A percentile compares a stretch with the other conserved stretches of the same genome.
phyloP scores from a whole-genome alignment of 1,140 invertebrate genomes.

The Drosophila seguyi region DNA sequence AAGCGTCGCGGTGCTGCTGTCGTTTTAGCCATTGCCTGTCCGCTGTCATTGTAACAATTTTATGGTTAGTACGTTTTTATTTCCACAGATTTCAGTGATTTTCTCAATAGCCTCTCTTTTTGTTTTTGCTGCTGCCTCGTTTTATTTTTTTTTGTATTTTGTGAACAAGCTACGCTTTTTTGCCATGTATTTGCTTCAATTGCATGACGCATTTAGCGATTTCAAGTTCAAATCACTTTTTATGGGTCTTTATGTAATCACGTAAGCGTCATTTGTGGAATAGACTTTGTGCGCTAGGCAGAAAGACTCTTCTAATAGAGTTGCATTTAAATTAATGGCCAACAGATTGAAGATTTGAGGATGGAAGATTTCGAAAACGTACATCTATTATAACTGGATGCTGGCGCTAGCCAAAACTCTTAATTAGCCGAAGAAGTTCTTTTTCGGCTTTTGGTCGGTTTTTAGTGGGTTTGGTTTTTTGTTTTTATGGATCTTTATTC shows the following conservation, averaged over 20 bases:
- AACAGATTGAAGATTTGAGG: slow-evolving; percentile 7
- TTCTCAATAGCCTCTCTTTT: slow-evolving; percentile 30
- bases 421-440: slow-evolving; percentile 77
- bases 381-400: slow-evolving; percentile 3
- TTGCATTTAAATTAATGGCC: slow-evolving; percentile 51
- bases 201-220: slow-evolving; percentile 70
- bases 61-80: slow-evolving; percentile 72
- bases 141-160: slow-evolving; percentile 9
- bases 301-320: slow-evolving; percentile 26
- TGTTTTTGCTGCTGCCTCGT: slow-evolving; percentile 16
- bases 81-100: slow-evolving; percentile 52
- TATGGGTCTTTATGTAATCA: slow-evolving; percentile 72
- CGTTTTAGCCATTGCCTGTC: slow-evolving; percentile 49
- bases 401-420: slow-evolving; percentile 56
- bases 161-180: slow-evolving; percentile 20
- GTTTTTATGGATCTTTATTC: slow-evolving; percentile 17
- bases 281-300: slow-evolving; percentile 26
- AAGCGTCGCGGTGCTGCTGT: slow-evolving; percentile 21
- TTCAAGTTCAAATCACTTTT: slow-evolving; percentile 75
- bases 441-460: slow-evolving; percentile 31
- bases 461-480: slow-evolving; percentile 27
- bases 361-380: slow-evolving; percentile 15
- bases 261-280: slow-evolving; percentile 61
- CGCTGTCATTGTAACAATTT: slow-evolving; percentile 73
- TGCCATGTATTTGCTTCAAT: slow-evolving; percentile 44